Evolutionary conservation across 1,140 invertebrate genomes (phyloP).

Genomic region (Armadillidium nasatum): DNA sequence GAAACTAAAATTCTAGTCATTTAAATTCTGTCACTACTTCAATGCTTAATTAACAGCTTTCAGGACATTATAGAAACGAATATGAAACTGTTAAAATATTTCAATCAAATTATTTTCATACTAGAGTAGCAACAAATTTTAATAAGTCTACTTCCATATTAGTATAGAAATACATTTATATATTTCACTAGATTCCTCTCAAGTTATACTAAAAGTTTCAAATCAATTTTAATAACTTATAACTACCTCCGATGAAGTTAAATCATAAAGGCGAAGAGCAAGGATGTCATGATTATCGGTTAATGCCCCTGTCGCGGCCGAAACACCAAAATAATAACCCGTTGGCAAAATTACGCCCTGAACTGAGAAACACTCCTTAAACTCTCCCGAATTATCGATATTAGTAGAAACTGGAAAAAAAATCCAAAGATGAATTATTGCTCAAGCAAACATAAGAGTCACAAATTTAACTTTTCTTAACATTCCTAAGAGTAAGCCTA

Average conservation of each 20-base stretch:
- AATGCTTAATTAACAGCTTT: no score
- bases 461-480: no score
- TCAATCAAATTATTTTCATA: no score
- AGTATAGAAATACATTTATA: neutral
- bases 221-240: no score
- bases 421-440: neutral
- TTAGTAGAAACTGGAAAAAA: slow-evolving; percentile 72
- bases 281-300: slow-evolving; percentile 96
- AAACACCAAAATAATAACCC: slow-evolving; percentile 89
- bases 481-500: no score
- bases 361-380: slow-evolving; percentile 90
- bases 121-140: no score
- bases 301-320: slow-evolving; percentile 79
- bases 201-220: no score
- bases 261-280: slow-evolving; percentile 82
- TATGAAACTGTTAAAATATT: no score
- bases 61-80: no score
- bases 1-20: no score
- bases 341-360: slow-evolving; percentile 86
- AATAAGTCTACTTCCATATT: neutral
- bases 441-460: neutral
- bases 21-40: no score
- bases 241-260: slow-evolving; percentile 62
- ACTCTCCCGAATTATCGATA: slow-evolving; percentile 82
- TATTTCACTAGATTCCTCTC: neutral